Conservation (phyloP, 1,140 invertebrate species). For the Vanessa tameamea region DNA sequence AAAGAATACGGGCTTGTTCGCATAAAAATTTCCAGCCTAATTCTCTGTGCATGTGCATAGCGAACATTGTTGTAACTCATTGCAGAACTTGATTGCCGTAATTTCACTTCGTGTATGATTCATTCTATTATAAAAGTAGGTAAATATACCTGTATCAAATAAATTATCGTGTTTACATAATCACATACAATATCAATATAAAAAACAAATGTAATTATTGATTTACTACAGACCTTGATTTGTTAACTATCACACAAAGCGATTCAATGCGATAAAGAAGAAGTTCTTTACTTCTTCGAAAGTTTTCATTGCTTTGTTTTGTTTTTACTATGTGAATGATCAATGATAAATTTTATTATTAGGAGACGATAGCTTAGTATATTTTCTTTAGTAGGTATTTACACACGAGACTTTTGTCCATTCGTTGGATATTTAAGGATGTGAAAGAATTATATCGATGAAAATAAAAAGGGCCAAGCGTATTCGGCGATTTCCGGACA, state of each 20-base stretch:
- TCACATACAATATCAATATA: background rate
- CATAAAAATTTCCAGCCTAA: constrained; percentile 64
- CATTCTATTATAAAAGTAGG: constrained; percentile 13
- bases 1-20: constrained; percentile 55
- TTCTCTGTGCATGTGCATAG: constrained; percentile 52
- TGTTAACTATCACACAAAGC: constrained; percentile 17
- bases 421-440: background rate
- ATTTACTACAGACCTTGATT: constrained; percentile 28
- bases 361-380: too few relatives aligned
- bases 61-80: constrained; percentile 51
- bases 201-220: constrained; percentile 9
- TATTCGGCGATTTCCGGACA: too few relatives aligned
- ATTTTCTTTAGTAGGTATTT: too few relatives aligned
- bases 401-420: background rate
- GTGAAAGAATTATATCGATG: too few relatives aligned
- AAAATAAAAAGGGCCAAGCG: too few relatives aligned
- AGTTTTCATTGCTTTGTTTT: background rate
- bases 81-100: constrained; percentile 51
- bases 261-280: constrained; percentile 6
- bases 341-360: too few relatives aligned
- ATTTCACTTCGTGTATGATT: constrained; percentile 14
- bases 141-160: constrained; percentile 6
- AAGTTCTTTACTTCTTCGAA: background rate
- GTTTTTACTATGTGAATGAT: too few relatives aligned
- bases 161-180: constrained; percentile 7